Evolutionary conservation across 2,888 invertebrate genomes (phyloP).

Genomic region (Litoditis marina): DNA sequence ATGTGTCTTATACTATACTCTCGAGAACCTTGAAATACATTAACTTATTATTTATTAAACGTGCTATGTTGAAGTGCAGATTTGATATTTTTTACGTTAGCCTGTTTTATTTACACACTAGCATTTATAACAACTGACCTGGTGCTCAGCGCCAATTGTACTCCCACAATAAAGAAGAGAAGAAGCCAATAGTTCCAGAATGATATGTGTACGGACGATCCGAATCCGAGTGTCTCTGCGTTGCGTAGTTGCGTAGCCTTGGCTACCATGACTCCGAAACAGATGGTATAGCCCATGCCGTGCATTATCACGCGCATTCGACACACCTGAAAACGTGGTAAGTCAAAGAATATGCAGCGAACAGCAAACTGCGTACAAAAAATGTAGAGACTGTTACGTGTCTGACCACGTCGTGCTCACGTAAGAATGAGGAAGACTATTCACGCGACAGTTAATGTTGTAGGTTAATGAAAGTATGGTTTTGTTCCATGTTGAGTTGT

Average conservation of each 20-base stretch:
- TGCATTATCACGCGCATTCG: slow-evolving; percentile 48
- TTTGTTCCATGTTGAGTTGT: too few species aligned
- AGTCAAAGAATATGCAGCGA: too few species aligned
- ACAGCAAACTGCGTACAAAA: too few species aligned
- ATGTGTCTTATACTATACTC: too few species aligned
- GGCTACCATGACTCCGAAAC: slow-evolving; percentile 61
- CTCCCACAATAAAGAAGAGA: slow-evolving; percentile 58
- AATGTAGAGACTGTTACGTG: too few species aligned
- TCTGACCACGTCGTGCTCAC: too few species aligned
- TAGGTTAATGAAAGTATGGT: too few species aligned
- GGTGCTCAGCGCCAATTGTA: slow-evolving; percentile 55
- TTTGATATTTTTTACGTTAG: not conserved
- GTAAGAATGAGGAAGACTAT: too few species aligned
- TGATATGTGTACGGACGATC: slow-evolving; percentile 48
- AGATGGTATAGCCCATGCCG: slow-evolving; percentile 53
- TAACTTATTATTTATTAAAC: too few species aligned
- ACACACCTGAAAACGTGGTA: slow-evolving; percentile 25
- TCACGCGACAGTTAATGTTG: too few species aligned
- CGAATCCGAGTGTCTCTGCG: slow-evolving; percentile 54
- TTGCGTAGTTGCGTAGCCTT: slow-evolving; percentile 59
- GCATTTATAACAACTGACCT: slow-evolving; percentile 15
- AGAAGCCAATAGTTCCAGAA: slow-evolving; percentile 62
- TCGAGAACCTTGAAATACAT: too few species aligned
- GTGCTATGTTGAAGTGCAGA: too few species aligned
- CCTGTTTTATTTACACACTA: not conserved